Base-by-base conservation (phyloP, 1,140 invertebrate genomes). In the Cataglyphis hispanica region DNA sequence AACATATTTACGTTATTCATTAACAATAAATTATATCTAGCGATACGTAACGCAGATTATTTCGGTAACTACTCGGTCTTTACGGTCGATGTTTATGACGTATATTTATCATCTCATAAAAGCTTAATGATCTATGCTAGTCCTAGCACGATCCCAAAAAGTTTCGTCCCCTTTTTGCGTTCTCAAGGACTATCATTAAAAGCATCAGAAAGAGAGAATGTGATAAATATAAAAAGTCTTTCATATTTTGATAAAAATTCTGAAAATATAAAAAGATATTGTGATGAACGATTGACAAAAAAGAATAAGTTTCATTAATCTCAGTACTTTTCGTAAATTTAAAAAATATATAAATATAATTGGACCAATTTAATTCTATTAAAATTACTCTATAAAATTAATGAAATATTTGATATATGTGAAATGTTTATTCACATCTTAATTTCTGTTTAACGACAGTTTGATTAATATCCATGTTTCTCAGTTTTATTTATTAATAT, bases 71-170 rank as follows among this genome's bases (percentile, higher is more conserved):
- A 27, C 11, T 66, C 13, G 43, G 43, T 46, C 2, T 80, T 78
- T 85, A 85, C 25, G 53, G 37, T 53, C n/a, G 53, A 43, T 1
- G n/a, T 85, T 85, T 80, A 85, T 40, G 46, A 43, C 3, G 11
- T 63, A 8, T 37, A 8, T 37, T 46, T 74, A 4, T 85, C 34
- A 66, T 80, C 25, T 80, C 22, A n/a, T 31, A 37, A 43, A 77
- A 81, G 16, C 0, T 81, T 69, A 85, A 85, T 27, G 50, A 77
- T 53, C 63, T 43, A 25, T 58, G 22, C n/a, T 16, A 56, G 40
- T 64, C 22, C 31, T 50, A 46, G 8, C 7, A 37, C 37, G 4
- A 64, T 22, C 25, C 5, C 2, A 53, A 85, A 58, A 50, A 60
- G 27, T 77, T 76, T 22, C 27, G 0, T 43, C 4, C 19, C 25